Percentiles rank a stretch among this genome's conserved stretches.
Evolutionary conservation across 2,888 invertebrate genomes (phyloP).

Genomic region (Zygogramma bicolorata): DNA sequence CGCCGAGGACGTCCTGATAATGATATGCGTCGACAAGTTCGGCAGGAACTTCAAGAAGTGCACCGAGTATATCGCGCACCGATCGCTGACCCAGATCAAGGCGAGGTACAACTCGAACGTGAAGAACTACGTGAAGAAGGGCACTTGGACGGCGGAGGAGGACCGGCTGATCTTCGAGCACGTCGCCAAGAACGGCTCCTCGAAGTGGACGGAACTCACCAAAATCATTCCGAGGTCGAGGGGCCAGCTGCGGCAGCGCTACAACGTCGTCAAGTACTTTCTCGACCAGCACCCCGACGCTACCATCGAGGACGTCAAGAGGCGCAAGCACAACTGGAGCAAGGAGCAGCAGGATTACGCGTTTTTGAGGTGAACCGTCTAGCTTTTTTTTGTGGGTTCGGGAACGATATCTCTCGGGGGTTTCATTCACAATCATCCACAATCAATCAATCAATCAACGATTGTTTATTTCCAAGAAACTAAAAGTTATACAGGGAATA

Average conservation of each 20-base stretch:
- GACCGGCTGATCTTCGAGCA: constrained; percentile 72
- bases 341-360: constrained; percentile 38
- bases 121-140: constrained; percentile 61
- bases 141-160: constrained; percentile 74
- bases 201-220: constrained; percentile 70
- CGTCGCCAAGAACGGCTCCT: constrained; percentile 67
- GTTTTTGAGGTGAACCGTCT: constrained; percentile 42
- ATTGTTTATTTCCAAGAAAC: no score
- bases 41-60: constrained; percentile 73
- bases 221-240: constrained; percentile 71
- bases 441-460: neutral
- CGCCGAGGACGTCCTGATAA: constrained; percentile 76
- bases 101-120: constrained; percentile 53
- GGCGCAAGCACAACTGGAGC: constrained; percentile 54
- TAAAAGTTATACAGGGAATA: no score
- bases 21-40: constrained; percentile 73
- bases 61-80: constrained; percentile 71
- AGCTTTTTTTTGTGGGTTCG: constrained; percentile 14
- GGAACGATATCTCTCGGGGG: no score
- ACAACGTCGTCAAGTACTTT: constrained; percentile 69
- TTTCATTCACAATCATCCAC: neutral
- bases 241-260: constrained; percentile 73
- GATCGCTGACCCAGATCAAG: constrained; percentile 74
- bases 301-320: constrained; percentile 64
- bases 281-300: constrained; percentile 67